Conservation (phyloP, 2,797 vertebrate species). For the Hemibagrus guttatus region DNA sequence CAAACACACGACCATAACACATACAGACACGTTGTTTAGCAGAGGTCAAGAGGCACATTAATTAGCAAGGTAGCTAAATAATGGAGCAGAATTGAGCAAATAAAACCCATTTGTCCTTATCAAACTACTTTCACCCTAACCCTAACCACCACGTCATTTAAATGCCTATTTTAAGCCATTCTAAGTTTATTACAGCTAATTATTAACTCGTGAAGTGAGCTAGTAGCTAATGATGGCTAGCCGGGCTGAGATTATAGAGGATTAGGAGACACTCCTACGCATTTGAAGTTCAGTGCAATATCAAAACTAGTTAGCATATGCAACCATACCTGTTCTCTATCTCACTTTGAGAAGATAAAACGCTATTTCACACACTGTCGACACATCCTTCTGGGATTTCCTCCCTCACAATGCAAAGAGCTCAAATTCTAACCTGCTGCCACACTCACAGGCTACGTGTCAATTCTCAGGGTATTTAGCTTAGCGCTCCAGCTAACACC, state of each 20-base stretch:
- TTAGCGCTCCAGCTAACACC: slow-evolving; percentile 46
- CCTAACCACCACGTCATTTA: background rate
- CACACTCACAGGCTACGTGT: slow-evolving; percentile 55
- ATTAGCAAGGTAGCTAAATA: slow-evolving; percentile 7
- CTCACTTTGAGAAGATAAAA: background rate
- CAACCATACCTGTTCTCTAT: slow-evolving; percentile 29
- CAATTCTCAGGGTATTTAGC: slow-evolving; percentile 57
- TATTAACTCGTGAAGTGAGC: background rate
- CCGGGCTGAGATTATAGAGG: slow-evolving; percentile 69
- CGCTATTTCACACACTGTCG: slow-evolving; percentile 30
- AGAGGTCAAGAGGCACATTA: slow-evolving; percentile 38
- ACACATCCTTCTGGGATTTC: slow-evolving; percentile 32
- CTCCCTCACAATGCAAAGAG: background rate
- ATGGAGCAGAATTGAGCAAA: background rate
- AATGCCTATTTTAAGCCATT: background rate
- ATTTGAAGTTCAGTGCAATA: slow-evolving; percentile 16
- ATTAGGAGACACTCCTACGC: slow-evolving; percentile 21
- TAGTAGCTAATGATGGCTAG: slow-evolving; percentile 22
- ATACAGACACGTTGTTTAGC: background rate
- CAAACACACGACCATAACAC: background rate
- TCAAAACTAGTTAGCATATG: slow-evolving; percentile 52
- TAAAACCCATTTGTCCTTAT: background rate
- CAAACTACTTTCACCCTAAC: background rate
- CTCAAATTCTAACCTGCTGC: background rate
- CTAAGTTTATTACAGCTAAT: background rate